A percentile compares a stretch with the other conserved stretches of the same genome.
Evolutionary conservation across 2,113 vertebrate species (phyloP).

Genomic region (Hiodon alosoides): DNA sequence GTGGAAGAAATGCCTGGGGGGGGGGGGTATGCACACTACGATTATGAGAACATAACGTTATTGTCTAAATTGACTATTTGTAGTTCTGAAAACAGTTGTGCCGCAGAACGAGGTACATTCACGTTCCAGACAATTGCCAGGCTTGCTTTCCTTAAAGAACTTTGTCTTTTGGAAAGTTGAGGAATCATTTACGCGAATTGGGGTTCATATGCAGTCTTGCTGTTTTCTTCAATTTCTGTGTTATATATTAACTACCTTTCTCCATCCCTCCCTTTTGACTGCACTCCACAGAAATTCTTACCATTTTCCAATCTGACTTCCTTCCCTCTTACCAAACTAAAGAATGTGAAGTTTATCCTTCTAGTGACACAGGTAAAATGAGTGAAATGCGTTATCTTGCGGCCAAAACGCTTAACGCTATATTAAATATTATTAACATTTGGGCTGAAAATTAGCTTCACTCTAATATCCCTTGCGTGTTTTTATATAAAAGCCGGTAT

Average conservation of each 20-base stretch:
- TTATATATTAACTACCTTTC: slow-evolving; percentile 5
- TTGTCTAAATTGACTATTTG: not conserved
- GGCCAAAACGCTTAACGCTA: not conserved
- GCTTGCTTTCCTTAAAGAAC: not conserved
- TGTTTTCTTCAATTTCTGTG: not conserved
- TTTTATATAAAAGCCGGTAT: too few species aligned
- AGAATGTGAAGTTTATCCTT: slow-evolving; percentile 25
- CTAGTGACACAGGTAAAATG: slow-evolving; percentile 29
- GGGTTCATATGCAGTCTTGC: slow-evolving; percentile 1
- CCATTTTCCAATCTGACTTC: slow-evolving; percentile 29
- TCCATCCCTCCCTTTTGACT: slow-evolving; percentile 18
- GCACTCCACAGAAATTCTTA: slow-evolving; percentile 23
- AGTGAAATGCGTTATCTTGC: not conserved
- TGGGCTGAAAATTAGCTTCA: not conserved
- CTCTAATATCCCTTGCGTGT: not conserved
- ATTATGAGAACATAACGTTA: too few species aligned
- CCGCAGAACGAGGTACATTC: not conserved
- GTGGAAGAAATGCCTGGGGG: not conserved
- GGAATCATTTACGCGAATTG: not conserved
- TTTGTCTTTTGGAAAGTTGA: not conserved
- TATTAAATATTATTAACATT: not conserved
- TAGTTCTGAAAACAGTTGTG: not conserved
- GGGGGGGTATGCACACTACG: not conserved
- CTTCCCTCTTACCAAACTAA: slow-evolving; percentile 32
- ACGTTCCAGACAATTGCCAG: not conserved